Conservation (phyloP, 2,797 vertebrate species). For the Chaenodraco wilsoni region DNA sequence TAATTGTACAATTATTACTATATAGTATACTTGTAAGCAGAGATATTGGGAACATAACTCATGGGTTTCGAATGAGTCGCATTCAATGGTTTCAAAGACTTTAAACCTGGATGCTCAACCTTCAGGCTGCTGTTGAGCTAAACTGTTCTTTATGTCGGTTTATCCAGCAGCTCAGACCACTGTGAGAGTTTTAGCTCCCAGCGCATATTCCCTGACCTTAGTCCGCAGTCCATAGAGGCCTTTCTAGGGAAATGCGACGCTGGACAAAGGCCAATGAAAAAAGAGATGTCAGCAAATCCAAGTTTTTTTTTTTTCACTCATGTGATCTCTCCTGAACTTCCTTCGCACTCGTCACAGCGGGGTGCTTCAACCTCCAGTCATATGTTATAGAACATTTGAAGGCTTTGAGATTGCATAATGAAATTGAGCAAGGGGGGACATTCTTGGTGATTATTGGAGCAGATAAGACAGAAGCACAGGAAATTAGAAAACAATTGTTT, state of each 20-base stretch:
- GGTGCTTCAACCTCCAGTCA: slow-evolving; percentile 29
- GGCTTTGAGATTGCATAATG: slow-evolving; percentile 23
- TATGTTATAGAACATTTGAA: slow-evolving; percentile 19
- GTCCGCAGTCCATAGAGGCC: slow-evolving; percentile 56
- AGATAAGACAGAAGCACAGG: not conserved
- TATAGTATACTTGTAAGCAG: no score
- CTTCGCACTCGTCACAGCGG: slow-evolving; percentile 52
- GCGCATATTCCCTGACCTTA: slow-evolving; percentile 48
- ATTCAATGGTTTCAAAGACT: not conserved
- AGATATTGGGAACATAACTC: not conserved
- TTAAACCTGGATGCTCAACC: slow-evolving; percentile 3
- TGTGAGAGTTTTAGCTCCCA: slow-evolving; percentile 28
- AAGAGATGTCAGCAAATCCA: slow-evolving; percentile 71
- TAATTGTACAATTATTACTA: not conserved
- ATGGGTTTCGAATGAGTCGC: not conserved
- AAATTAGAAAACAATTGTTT: not conserved
- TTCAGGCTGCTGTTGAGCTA: not conserved
- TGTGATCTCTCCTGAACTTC: slow-evolving; percentile 72
- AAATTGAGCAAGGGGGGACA: not conserved
- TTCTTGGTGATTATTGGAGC: not conserved
- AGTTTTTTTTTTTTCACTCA: slow-evolving; percentile 44
- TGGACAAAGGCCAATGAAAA: slow-evolving; percentile 75
- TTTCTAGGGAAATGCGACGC: slow-evolving; percentile 58
- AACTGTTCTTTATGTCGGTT: slow-evolving; percentile 15
- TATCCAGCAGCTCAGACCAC: slow-evolving; percentile 14